Evolutionary conservation across 2,888 invertebrate genomes (phyloP).

Genomic region (Therioaphis trifolii): DNA sequence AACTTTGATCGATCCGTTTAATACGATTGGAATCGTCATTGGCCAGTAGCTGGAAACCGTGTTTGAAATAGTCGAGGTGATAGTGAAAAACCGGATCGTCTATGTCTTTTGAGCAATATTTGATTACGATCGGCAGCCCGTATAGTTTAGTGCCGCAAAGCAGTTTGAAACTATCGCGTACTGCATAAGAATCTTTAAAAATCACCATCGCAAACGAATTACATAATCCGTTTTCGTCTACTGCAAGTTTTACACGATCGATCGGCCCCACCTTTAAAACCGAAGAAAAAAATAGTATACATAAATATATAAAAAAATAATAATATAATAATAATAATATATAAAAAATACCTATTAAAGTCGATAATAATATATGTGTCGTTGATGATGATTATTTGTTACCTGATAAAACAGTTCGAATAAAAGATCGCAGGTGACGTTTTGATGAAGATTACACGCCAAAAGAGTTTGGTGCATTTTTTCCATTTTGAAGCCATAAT

Average conservation of each 20-base stretch:
- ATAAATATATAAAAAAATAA: neutral
- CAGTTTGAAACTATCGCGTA: neutral
- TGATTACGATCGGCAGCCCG: neutral
- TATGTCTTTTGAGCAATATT: neutral
- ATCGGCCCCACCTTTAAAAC: neutral
- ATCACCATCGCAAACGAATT: neutral
- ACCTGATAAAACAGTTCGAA: slow-evolving; percentile 54
- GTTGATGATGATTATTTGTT: neutral
- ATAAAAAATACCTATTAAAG: too few species aligned
- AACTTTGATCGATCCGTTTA: neutral
- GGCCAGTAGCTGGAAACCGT: neutral
- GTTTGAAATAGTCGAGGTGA: neutral
- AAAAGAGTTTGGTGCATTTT: slow-evolving; percentile 16
- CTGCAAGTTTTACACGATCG: neutral
- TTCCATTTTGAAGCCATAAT: slow-evolving; percentile 9
- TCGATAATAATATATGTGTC: too few species aligned
- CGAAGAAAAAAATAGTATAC: neutral
- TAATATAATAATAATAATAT: neutral
- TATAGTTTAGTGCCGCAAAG: neutral
- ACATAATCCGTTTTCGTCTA: neutral
- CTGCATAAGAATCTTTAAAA: neutral
- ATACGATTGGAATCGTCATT: neutral
- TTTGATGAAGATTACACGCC: slow-evolving; percentile 57
- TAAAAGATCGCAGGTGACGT: slow-evolving; percentile 17
- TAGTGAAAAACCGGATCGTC: neutral